Evolutionary conservation across 1,140 invertebrate genomes (phyloP).

Genomic region (Maconellicoccus hirsutus): DNA sequence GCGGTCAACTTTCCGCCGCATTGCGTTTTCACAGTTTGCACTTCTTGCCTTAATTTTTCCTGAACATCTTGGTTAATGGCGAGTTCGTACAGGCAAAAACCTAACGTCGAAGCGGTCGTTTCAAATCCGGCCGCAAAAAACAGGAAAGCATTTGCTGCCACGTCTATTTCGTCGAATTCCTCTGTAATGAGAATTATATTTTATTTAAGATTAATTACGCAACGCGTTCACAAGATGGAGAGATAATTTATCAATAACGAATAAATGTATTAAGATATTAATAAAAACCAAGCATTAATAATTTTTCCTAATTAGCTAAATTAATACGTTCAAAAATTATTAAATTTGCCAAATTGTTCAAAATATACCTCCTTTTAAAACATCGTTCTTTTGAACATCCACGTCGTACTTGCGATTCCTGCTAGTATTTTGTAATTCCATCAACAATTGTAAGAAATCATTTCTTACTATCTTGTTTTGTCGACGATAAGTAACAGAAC

Average conservation of each 20-base stretch:
- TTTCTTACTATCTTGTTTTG: constrained; percentile 30
- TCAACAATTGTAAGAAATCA: constrained; percentile 33
- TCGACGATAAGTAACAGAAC: constrained; percentile 31
- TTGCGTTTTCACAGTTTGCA: constrained; percentile 31
- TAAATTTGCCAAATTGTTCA: not conserved
- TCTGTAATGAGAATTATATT: constrained; percentile 21
- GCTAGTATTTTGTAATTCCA: constrained; percentile 24
- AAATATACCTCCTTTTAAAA: constrained; percentile 4
- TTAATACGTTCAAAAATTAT: too few species aligned
- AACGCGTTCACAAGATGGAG: too few species aligned
- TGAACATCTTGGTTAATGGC: constrained; percentile 28
- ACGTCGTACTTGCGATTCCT: not conserved
- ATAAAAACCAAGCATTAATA: too few species aligned
- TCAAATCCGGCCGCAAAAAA: constrained; percentile 30
- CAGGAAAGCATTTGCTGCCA: constrained; percentile 29
- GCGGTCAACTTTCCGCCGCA: constrained; percentile 39
- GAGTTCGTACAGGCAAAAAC: constrained; percentile 28
- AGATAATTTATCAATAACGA: too few species aligned
- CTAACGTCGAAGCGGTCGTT: constrained; percentile 26
- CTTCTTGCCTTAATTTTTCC: constrained; percentile 27
- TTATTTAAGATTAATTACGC: too few species aligned
- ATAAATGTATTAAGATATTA: too few species aligned
- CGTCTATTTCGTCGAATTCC: constrained; percentile 24
- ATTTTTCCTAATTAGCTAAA: too few species aligned
- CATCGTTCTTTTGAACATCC: not conserved